Percentiles rank a stretch among this genome's conserved stretches.
Evolutionary conservation across 2,113 vertebrate species (phyloP).

Genomic region (Odobenus rosmarus): DNA sequence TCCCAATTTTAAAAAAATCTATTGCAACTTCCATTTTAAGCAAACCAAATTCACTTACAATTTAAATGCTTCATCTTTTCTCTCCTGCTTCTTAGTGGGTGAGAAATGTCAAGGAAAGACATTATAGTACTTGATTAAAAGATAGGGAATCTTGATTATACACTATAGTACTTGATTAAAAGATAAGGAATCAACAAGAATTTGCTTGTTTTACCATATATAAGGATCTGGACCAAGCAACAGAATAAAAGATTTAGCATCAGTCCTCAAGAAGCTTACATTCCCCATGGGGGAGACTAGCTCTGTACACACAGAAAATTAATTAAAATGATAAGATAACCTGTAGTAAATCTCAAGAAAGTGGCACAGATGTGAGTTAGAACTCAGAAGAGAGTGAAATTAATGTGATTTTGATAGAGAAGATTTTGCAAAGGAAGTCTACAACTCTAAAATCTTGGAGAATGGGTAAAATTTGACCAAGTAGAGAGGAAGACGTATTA

Average conservation of each 20-base stretch:
- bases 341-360: constrained; percentile 12
- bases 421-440: background rate
- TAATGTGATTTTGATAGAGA: background rate
- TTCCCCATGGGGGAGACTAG: background rate
- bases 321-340: background rate
- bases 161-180: background rate
- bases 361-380: background rate
- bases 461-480: background rate
- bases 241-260: background rate
- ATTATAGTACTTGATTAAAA: background rate
- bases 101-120: background rate
- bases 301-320: background rate
- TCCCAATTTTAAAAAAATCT: background rate
- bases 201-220: background rate
- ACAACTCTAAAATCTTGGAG: background rate
- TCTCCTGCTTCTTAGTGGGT: background rate
- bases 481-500: background rate
- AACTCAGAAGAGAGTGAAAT: background rate
- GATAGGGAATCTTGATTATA: background rate
- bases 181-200: background rate
- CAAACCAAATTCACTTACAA: background rate
- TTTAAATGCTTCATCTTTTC: constrained; percentile 34
- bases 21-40: background rate
- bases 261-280: background rate
- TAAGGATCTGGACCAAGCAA: background rate